Evolutionary conservation across 2,888 invertebrate genomes (phyloP).

Genomic region (Ernsta delagoae): DNA sequence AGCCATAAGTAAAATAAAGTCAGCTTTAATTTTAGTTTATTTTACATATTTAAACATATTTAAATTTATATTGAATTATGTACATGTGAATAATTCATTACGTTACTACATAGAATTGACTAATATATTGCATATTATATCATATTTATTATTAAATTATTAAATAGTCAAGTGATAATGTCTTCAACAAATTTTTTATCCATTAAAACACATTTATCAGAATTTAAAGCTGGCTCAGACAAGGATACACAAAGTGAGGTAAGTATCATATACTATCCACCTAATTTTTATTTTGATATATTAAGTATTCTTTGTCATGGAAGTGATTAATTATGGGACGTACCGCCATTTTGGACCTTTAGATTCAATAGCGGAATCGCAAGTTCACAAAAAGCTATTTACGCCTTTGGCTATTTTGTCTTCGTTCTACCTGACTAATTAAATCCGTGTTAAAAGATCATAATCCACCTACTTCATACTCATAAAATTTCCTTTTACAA

Average conservation of each 20-base stretch:
- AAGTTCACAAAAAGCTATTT: too few species aligned
- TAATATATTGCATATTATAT: slow-evolving; percentile 13
- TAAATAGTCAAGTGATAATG: slow-evolving; percentile 47
- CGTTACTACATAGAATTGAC: slow-evolving; percentile 45
- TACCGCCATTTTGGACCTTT: slow-evolving; percentile 27
- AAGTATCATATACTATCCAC: slow-evolving; percentile 46
- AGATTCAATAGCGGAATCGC: background rate
- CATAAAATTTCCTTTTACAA: background rate
- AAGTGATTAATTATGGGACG: background rate
- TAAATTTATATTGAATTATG: slow-evolving; percentile 53
- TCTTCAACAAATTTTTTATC: slow-evolving; percentile 70
- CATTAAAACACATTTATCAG: slow-evolving; percentile 78
- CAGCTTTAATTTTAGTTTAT: slow-evolving; percentile 47
- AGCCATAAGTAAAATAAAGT: slow-evolving; percentile 60
- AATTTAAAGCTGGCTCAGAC: slow-evolving; percentile 76
- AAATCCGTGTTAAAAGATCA: background rate
- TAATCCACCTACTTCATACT: background rate
- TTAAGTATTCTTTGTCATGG: background rate
- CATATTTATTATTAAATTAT: slow-evolving; percentile 52
- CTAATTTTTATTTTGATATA: background rate
- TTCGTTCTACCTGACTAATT: background rate
- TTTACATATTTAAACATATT: slow-evolving; percentile 44
- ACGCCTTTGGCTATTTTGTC: background rate
- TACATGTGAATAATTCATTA: slow-evolving; percentile 51
- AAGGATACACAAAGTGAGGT: slow-evolving; percentile 81